These are phyloP conservation scores for Aleadryas rufinucha DNA, from an alignment of 2,113 vertebrate species.

Conservation along the genomic window DNA sequence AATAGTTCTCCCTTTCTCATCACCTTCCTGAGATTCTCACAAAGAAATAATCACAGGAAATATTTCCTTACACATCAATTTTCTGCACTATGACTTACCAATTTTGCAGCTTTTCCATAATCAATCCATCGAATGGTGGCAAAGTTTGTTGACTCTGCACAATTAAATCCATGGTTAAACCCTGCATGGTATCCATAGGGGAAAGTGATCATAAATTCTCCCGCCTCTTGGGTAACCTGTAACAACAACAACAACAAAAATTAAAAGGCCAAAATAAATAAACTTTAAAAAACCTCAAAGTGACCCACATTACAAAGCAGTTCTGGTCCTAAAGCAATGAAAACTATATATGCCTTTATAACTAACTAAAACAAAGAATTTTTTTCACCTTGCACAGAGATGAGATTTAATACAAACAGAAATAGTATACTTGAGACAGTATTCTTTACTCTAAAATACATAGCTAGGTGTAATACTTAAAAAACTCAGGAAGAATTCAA, in stretches of 20 bases:
- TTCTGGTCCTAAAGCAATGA: not conserved
- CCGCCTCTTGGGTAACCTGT: conserved; percentile 95
- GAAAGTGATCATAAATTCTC: conserved; percentile 98
- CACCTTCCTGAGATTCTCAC: not conserved
- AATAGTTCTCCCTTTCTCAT: not conserved
- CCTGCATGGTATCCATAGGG: conserved; percentile 98
- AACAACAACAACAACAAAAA: not conserved
- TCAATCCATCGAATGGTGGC: conserved; percentile 95
- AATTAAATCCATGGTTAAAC: conserved; percentile 99
- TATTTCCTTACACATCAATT: not conserved
- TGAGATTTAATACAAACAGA: not conserved
- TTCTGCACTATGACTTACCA: conserved; percentile 71
- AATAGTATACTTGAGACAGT: not conserved
- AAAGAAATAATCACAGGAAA: not conserved
- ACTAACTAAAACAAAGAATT: not conserved
- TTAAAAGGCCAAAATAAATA: not conserved
- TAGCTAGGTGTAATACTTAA: not conserved
- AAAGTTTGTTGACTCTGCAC: conserved; percentile 98
- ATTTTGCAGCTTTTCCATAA: conserved; percentile 92
- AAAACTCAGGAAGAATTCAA: not conserved
- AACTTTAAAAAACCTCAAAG: not conserved
- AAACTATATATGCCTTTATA: not conserved
- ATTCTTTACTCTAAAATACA: not conserved
- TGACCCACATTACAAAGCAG: not conserved
- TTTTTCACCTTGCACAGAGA: not conserved